Percentiles rank a stretch among this genome's conserved stretches.
Conservation (phyloP, 1,140 invertebrate genomes). For the Sitobion miscanthi region DNA sequence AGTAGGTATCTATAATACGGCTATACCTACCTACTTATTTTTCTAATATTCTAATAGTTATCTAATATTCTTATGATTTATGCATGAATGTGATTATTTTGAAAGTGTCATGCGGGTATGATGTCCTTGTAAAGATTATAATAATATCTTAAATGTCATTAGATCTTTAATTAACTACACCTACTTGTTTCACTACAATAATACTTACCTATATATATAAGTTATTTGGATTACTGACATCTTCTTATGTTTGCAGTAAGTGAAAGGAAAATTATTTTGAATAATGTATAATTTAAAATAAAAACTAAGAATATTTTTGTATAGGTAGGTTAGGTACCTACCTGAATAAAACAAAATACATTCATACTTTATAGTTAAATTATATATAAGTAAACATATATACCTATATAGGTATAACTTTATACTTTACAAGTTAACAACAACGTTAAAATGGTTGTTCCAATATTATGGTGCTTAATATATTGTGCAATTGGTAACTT, state of each 20-base stretch:
- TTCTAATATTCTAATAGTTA: slow-evolving; percentile 1
- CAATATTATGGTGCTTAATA: not conserved
- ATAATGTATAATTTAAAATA: not conserved
- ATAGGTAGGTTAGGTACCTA: not conserved
- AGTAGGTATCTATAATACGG: not conserved
- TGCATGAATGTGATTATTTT: not conserved
- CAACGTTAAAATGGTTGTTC: not conserved
- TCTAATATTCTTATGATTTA: slow-evolving; percentile 31
- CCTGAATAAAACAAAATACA: not conserved
- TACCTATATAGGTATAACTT: not conserved
- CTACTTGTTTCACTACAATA: slow-evolving; percentile 9
- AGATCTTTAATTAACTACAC: slow-evolving; percentile 9
- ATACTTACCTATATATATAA: not conserved
- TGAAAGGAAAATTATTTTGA: not conserved
- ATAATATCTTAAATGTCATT: slow-evolving; percentile 51
- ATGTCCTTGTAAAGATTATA: slow-evolving; percentile 44
- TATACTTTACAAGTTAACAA: not conserved
- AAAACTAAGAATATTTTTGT: not conserved
- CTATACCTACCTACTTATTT: not conserved
- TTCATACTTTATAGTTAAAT: not conserved
- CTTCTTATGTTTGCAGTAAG: not conserved
- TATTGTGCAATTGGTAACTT: not conserved
- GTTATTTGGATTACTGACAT: not conserved
- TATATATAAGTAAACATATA: not conserved
- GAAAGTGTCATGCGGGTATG: slow-evolving; percentile 35